Percentiles rank a stretch among this genome's conserved stretches.
These are phyloP conservation scores for Drosophila fulvimacula DNA, from an alignment of 2,888 invertebrate genomes.

Conservation along the genomic window DNA sequence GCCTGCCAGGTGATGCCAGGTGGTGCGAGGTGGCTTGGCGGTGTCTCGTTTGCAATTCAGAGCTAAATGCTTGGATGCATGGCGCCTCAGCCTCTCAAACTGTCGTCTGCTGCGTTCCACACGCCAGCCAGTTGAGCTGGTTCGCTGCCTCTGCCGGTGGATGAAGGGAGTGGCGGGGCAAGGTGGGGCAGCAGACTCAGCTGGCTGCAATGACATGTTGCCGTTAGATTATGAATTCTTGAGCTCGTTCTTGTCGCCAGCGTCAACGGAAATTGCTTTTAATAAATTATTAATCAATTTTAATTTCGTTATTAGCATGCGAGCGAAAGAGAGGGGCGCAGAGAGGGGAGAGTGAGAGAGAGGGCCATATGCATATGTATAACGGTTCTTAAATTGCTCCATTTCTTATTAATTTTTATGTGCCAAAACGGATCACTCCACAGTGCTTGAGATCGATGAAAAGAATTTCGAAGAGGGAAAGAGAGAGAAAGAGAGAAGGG, in stretches of 20 bases:
- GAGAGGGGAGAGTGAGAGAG: conserved; percentile 3
- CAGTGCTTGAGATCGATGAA: background rate
- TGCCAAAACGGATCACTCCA: conserved; percentile 12
- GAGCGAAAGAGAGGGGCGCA: conserved; percentile 15
- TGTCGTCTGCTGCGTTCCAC: conserved; percentile 11
- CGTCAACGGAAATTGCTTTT: conserved; percentile 74
- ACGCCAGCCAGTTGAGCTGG: conserved; percentile 54
- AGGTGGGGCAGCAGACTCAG: background rate
- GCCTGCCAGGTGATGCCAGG: conserved; percentile 5
- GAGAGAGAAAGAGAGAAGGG: background rate
- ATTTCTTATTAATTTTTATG: background rate
- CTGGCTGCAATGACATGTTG: conserved; percentile 58
- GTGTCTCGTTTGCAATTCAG: conserved; percentile 44
- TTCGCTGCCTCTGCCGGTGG: background rate
- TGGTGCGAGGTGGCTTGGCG: background rate
- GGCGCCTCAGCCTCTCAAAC: conserved; percentile 1
- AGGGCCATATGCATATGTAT: conserved; percentile 15
- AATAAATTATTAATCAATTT: conserved; percentile 75
- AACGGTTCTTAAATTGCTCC: conserved; percentile 41
- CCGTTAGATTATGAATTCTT: conserved; percentile 65
- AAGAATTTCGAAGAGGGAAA: background rate
- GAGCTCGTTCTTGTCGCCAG: conserved; percentile 32
- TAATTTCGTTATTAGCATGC: conserved; percentile 63
- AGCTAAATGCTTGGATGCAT: conserved; percentile 9
- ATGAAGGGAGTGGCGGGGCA: background rate